Evolutionary conservation across 2,113 vertebrate genomes (phyloP).

Genomic region (Alexandromys fortis): DNA sequence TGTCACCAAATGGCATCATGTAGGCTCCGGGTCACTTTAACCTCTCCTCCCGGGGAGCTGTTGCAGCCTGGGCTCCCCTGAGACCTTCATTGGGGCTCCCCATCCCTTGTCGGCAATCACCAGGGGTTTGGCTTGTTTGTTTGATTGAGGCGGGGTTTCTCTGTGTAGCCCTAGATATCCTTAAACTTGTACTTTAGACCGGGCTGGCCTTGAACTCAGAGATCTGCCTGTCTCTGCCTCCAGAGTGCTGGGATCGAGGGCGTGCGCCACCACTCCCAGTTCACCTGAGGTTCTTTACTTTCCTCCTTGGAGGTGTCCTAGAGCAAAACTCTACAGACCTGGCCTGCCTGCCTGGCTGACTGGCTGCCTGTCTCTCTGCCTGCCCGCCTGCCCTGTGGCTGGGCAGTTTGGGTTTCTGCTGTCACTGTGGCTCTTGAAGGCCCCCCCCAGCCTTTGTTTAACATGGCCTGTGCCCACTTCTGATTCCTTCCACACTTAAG

Average conservation of each 20-base stretch:
- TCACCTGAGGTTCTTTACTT: background rate
- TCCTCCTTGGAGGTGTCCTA: background rate
- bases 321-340: background rate
- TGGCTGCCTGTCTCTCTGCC: no score
- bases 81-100: background rate
- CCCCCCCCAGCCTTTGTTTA: background rate
- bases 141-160: background rate
- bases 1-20: background rate
- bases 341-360: no score
- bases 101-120: background rate
- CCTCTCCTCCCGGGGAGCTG: background rate
- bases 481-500: background rate
- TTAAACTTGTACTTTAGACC: background rate
- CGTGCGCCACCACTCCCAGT: rapidly evolving
- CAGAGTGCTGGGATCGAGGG: background rate
- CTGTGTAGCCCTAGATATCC: background rate
- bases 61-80: background rate
- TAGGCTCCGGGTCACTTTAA: background rate
- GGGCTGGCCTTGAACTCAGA: background rate
- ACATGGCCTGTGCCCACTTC: background rate
- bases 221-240: background rate
- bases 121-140: background rate
- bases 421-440: background rate
- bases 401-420: background rate
- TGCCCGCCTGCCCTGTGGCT: background rate